These are phyloP conservation scores for Euleptes europaea DNA, from an alignment of 2,113 vertebrate species.

Conservation along the genomic window DNA sequence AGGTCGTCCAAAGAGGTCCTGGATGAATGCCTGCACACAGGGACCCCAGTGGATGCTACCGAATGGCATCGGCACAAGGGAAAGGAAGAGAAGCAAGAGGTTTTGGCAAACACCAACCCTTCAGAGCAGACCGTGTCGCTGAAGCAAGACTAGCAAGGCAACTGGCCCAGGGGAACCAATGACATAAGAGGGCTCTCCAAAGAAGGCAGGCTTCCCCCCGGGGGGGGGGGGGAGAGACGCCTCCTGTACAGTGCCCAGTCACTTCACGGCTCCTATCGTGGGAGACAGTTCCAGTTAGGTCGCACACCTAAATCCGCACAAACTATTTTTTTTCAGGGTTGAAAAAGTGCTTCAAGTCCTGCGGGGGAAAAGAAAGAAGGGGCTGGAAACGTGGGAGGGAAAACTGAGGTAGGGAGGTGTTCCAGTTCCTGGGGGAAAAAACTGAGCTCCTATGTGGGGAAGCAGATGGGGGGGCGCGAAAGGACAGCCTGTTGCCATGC, in stretches of 20 bases:
- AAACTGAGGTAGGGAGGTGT: background rate
- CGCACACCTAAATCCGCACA: background rate
- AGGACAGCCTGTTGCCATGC: background rate
- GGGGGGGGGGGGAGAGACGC: background rate
- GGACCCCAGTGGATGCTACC: background rate
- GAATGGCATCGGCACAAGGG: background rate
- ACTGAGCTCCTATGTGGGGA: background rate
- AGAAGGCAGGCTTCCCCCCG: background rate
- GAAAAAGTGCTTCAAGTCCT: conserved; percentile 24
- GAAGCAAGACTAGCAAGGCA: background rate
- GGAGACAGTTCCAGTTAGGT: background rate
- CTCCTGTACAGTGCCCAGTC: background rate
- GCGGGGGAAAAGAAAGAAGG: background rate
- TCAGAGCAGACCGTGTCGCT: background rate
- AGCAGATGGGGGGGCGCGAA: too few species aligned
- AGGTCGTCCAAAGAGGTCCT: fast-evolving
- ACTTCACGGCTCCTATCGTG: background rate
- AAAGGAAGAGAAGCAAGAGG: background rate
- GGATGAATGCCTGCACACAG: background rate
- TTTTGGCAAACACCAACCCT: background rate
- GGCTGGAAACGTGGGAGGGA: background rate
- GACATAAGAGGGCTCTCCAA: too few species aligned
- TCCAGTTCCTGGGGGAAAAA: background rate
- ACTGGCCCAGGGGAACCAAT: background rate
- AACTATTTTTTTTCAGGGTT: background rate